Evolutionary conservation across 2,113 vertebrate species (phyloP), one percentile per base, ranked within the genome.

Genomic region (Pomatorhinus ruficollis): DNA sequence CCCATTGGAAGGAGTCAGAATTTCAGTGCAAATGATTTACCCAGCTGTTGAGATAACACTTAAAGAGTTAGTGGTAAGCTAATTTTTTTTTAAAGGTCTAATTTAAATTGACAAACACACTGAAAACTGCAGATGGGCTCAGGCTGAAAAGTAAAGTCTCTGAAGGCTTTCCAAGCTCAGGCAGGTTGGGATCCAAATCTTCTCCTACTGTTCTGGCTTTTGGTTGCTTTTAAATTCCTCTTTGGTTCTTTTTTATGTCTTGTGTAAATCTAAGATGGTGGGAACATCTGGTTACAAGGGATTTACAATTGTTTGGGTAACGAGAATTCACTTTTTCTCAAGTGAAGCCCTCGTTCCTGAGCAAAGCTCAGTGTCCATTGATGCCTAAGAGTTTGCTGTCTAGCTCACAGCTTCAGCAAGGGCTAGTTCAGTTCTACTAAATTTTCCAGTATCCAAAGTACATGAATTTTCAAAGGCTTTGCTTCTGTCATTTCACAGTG

Each of bases 161-260:
- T 85, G 76, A 94, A 93, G 75, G 13, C 45, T 87, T 94, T 93
- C 85, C 75, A 90, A 71, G 42, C 86, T 90, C 18, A 72, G 63
- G 49, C 71, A 87, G 75, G 23, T 86, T 90, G 88, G 35, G 52
- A 79, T 94, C 35, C 64, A 90, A 90, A 77, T 21, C 20, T 88
- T 87, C 30, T 87, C 37, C 54, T 90, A 54, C 75, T 15, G 3
- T 83, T 77, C 83, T 88, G 75, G 53, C 23, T 90, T 91, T 85
- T 76, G 45, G 19, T 53, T 93, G 33, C 37, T 83, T 90, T 86
- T 57, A 50, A 80, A 88, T 93, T 95, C 40, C n/a, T 79, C 28
- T 74, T 94, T 63, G 20, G 13, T 70, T 61, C 31, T 90, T 53
- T 60, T 70, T 39, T 77, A n/a, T 47, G 39, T 56, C 64, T 89